A percentile compares a stretch with the other conserved stretches of the same genome.
Evolutionary conservation across 2,888 invertebrate species (phyloP).

Genomic region (Erebia palarica): DNA sequence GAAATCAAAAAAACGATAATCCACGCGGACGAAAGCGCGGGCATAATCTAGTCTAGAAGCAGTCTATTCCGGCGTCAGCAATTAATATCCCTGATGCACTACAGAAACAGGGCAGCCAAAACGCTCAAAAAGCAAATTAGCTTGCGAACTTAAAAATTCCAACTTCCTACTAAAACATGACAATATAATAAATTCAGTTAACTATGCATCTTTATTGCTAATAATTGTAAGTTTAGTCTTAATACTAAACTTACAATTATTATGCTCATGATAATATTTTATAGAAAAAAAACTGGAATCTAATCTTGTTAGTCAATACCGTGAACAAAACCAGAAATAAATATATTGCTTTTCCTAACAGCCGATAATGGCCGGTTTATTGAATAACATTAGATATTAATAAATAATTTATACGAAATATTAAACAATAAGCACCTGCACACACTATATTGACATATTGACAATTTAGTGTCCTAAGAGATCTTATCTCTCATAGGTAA

Average conservation of each 20-base stretch:
- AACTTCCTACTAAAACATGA: neutral
- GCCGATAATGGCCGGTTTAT: conserved; percentile 32
- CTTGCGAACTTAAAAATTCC: neutral
- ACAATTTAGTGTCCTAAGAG: conserved; percentile 19
- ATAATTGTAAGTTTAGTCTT: neutral
- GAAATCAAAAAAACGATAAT: too few relatives aligned
- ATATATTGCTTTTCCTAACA: conserved; percentile 27
- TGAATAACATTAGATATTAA: conserved; percentile 35
- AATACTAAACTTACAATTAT: conserved; percentile 12
- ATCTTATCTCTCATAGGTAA: conserved; percentile 17
- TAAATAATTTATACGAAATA: conserved; percentile 33
- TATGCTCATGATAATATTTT: neutral
- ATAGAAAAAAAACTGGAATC: conserved; percentile 18
- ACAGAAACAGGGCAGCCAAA: too few relatives aligned
- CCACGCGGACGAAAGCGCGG: too few relatives aligned
- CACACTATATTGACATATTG: conserved; percentile 25
- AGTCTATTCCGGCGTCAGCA: too few relatives aligned
- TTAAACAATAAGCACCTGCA: conserved; percentile 23
- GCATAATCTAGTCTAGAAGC: too few relatives aligned
- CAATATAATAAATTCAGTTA: neutral
- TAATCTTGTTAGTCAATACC: conserved; percentile 27
- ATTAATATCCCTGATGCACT: too few relatives aligned
- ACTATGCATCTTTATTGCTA: conserved; percentile 17
- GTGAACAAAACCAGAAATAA: conserved; percentile 27
- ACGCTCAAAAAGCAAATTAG: too few relatives aligned